Conservation (phyloP, 2,888 invertebrate genomes). For the Dioctria rufipes region DNA sequence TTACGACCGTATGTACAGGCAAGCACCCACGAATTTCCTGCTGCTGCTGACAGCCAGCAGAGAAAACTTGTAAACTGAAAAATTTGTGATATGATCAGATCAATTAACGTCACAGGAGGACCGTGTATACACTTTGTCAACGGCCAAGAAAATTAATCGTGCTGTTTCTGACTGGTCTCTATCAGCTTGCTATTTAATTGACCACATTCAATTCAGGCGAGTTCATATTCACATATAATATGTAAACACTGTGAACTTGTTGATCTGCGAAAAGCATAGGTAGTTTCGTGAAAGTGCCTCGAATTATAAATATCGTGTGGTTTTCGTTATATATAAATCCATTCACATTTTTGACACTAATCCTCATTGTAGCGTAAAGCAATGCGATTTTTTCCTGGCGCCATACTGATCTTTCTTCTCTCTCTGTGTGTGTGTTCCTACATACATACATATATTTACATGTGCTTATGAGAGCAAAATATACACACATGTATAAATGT, state of each 20-base stretch:
- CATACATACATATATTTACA: no score
- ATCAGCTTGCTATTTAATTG: background rate
- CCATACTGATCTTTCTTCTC: background rate
- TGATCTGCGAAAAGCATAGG: background rate
- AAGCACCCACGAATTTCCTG: background rate
- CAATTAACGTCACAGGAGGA: slow-evolving; percentile 9
- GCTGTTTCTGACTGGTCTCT: background rate
- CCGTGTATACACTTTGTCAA: background rate
- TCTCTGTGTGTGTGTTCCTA: no score
- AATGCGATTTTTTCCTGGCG: background rate
- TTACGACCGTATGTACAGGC: background rate
- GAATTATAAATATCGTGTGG: background rate
- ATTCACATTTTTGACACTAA: background rate
- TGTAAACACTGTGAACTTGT: slow-evolving; percentile 8
- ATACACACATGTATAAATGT: background rate
- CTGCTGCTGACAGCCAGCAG: slow-evolving; percentile 9
- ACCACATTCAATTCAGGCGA: background rate
- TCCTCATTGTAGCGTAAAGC: background rate
- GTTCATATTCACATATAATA: background rate
- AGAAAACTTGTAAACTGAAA: slow-evolving; percentile 10
- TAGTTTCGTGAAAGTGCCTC: background rate
- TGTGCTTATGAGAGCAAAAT: background rate
- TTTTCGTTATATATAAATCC: slow-evolving; percentile 13
- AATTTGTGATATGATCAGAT: slow-evolving; percentile 6
- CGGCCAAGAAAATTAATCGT: slow-evolving; percentile 3